These are phyloP conservation scores for Rhizoglyphus robini DNA, from an alignment of 1,140 invertebrate genomes.

Conservation along the genomic window DNA sequence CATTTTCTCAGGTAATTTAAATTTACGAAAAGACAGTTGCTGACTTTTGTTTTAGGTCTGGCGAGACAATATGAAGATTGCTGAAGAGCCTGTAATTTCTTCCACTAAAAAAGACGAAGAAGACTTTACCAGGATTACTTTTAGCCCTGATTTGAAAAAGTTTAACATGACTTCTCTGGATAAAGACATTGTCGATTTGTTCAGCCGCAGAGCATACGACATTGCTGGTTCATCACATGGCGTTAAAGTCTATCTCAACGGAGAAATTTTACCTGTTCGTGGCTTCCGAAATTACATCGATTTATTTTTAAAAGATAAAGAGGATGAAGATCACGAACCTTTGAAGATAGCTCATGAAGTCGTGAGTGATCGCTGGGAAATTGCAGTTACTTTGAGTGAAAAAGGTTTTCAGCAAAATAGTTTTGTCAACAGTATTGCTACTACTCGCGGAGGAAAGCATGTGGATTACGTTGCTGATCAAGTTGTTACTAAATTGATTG, in stretches of 20 bases:
- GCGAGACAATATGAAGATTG: slow-evolving; percentile 87
- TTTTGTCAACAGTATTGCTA: slow-evolving; percentile 99
- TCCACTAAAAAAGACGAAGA: slow-evolving; percentile 42
- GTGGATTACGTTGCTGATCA: slow-evolving; percentile 87
- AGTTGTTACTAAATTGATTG: slow-evolving; percentile 70
- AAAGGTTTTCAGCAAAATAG: slow-evolving; percentile 93
- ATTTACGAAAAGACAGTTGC: too few relatives aligned
- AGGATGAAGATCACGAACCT: slow-evolving; percentile 62
- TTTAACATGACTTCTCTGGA: slow-evolving; percentile 92
- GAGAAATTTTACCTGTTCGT: slow-evolving; percentile 70
- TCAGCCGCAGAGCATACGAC: slow-evolving; percentile 88
- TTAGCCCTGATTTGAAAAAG: slow-evolving; percentile 83
- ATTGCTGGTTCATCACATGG: slow-evolving; percentile 75
- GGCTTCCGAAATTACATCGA: slow-evolving; percentile 95
- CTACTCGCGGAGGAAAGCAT: slow-evolving; percentile 94
- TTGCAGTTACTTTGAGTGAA: slow-evolving; percentile 72
- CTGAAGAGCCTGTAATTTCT: slow-evolving; percentile 65
- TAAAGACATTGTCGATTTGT: slow-evolving; percentile 79
- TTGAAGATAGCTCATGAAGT: slow-evolving; percentile 77
- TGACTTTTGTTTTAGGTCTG: too few relatives aligned
- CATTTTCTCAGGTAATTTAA: slow-evolving; percentile 89
- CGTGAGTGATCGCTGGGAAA: slow-evolving; percentile 81
- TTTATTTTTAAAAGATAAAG: slow-evolving; percentile 65
- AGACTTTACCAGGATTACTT: slow-evolving; percentile 91
- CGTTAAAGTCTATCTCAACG: slow-evolving; percentile 89